Evolutionary conservation across 2,113 vertebrate species (phyloP), one percentile per base, ranked within the genome.

Genomic region (Prionailurus bengalensis): DNA sequence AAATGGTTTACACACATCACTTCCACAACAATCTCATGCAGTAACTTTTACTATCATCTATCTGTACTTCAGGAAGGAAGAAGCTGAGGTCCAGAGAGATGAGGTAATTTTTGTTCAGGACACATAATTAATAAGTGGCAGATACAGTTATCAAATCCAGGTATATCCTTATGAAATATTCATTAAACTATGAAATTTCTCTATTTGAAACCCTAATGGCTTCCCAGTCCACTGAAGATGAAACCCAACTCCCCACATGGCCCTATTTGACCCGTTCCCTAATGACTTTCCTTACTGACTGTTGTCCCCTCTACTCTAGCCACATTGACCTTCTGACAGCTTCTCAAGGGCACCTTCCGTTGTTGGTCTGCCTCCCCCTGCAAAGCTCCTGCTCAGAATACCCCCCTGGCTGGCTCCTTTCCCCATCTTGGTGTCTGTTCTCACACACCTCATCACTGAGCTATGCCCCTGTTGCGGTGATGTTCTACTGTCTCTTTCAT

Each of bases 1-100:
- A 4, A 33, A 27, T 1, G 13, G 45, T 58, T 27, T 45, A 25
- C n/a, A 15, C 0, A 1, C 5, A 27, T 33, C 5, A 1, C 23
- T 16, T 42, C 36, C 4, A 21, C 15, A 71, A 48, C 7, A 16
- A 25, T 31, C 70, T 16, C 3, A 15, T 0, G 3, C 27, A 8
- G 3, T 70, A 1, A 4, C 9, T 27, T 80, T 14, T 12, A 17
- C 16, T 4, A 71, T 3, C 7, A 27, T 19, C n/a, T 39, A 27
- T 16, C 29, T 39, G 7, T 25, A 1, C 39, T 66, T n/a, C n/a
- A 53, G n/a, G n/a, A 55, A 55, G 5, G 31, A 68, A 31, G 7
- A 31, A n/a, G 31, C 25, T 58, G 17, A 78, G 19, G 4, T 36
- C 36, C 55, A 48, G 33, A 45, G 15, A 58, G 8, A 14, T 17